Conservation (phyloP, 2,888 invertebrate genomes). For the Ectobius pallidus region DNA sequence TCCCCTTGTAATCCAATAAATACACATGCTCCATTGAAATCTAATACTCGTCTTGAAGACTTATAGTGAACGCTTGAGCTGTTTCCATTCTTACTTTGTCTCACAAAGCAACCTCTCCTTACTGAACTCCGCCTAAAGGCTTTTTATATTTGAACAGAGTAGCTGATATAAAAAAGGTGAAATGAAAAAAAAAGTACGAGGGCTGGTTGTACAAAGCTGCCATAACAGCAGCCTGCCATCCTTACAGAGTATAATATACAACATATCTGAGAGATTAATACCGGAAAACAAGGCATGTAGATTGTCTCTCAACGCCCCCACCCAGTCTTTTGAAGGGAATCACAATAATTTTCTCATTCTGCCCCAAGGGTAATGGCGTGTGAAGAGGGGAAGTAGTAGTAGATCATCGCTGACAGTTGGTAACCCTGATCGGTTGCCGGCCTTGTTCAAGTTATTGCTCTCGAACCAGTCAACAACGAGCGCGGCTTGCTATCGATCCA, state of each 20-base stretch:
- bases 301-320: conserved; percentile 3
- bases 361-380: background rate
- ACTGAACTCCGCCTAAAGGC: background rate
- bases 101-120: background rate
- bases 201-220: background rate
- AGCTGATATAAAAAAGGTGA: background rate
- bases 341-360: conserved; percentile 16
- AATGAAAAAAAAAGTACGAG: background rate
- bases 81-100: background rate
- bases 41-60: background rate
- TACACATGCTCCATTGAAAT: background rate
- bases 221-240: background rate
- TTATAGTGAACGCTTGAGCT: background rate
- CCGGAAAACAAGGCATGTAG: conserved; percentile 1
- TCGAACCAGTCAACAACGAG: background rate
- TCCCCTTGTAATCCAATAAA: background rate
- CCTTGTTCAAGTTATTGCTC: conserved; percentile 24
- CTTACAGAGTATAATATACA: background rate
- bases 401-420: conserved; percentile 24
- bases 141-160: conserved; percentile 3
- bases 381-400: background rate
- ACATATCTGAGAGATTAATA: background rate
- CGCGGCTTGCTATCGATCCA: conserved; percentile 21
- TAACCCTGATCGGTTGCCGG: conserved; percentile 26
- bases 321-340: conserved; percentile 8